Conservation (phyloP, 2,888 invertebrate genomes). For the Apotomis betuletana region DNA sequence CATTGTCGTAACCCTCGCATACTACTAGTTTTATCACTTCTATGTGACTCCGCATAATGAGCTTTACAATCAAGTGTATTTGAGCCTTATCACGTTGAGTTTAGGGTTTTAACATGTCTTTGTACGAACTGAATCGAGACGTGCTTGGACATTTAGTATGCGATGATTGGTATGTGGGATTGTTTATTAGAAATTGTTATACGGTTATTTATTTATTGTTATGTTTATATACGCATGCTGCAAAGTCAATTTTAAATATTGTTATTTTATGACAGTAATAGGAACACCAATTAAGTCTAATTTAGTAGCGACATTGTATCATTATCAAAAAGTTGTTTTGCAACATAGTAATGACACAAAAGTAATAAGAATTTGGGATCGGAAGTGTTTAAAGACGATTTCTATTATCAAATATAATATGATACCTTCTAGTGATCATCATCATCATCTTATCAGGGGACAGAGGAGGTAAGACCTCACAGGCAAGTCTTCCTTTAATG, state of each 20-base stretch:
- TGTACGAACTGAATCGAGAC: constrained; percentile 5
- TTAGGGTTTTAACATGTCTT: neutral
- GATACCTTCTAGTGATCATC: too few relatives aligned
- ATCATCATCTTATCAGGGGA: too few relatives aligned
- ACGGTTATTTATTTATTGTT: neutral
- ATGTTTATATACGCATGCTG: neutral
- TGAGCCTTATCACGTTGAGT: neutral
- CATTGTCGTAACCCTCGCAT: constrained; percentile 23
- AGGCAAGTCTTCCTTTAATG: too few relatives aligned
- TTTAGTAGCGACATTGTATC: too few relatives aligned
- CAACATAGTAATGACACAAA: too few relatives aligned
- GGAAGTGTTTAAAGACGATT: too few relatives aligned
- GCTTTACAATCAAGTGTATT: constrained; percentile 13
- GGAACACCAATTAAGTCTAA: too few relatives aligned
- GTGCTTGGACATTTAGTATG: constrained; percentile 26
- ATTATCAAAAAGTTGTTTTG: too few relatives aligned
- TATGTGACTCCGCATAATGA: constrained; percentile 42
- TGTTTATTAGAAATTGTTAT: constrained; percentile 8
- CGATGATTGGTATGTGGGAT: constrained; percentile 15
- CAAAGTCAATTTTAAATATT: neutral
- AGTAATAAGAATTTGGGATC: too few relatives aligned
- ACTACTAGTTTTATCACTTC: constrained; percentile 35
- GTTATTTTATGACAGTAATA: too few relatives aligned
- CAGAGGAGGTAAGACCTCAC: too few relatives aligned
- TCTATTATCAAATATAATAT: too few relatives aligned